Percentiles rank a stretch among this genome's conserved stretches.
Evolutionary conservation across 2,888 invertebrate genomes (phyloP).

Genomic region (Megastigmus dorsalis): DNA sequence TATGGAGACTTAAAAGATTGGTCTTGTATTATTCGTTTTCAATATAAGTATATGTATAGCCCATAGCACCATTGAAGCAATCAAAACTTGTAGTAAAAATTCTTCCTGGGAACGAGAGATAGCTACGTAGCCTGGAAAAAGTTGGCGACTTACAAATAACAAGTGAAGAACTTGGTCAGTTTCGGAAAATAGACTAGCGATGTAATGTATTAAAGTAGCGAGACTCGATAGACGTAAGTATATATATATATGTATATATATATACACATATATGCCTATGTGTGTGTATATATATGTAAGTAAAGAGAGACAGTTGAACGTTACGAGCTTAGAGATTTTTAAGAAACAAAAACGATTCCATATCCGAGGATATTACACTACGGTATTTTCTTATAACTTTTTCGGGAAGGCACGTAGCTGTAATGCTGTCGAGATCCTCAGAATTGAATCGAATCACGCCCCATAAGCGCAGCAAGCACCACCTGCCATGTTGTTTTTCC

Average conservation of each 20-base stretch:
- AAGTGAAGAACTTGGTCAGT: constrained; percentile 39
- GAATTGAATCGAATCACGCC: constrained; percentile 29
- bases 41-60: constrained; percentile 5
- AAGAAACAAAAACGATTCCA: constrained; percentile 34
- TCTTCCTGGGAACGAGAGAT: not conserved
- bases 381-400: too few relatives aligned
- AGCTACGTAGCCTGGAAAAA: not conserved
- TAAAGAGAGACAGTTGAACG: constrained; percentile 32
- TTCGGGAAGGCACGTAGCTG: constrained; percentile 37
- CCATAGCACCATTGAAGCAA: constrained; percentile 23
- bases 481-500: constrained; percentile 54
- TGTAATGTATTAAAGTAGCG: too few relatives aligned
- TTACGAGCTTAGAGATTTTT: constrained; percentile 15
- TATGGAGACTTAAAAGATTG: not conserved
- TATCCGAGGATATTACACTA: too few relatives aligned
- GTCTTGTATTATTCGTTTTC: constrained; percentile 2
- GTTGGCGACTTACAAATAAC: constrained; percentile 35
- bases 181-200: constrained; percentile 46
- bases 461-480: constrained; percentile 30
- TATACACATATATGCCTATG: too few relatives aligned
- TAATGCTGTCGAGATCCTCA: not conserved
- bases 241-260: too few relatives aligned
- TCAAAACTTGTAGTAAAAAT: constrained; percentile 16
- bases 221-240: too few relatives aligned
- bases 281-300: too few relatives aligned